phyloP scores from a whole-genome alignment of 30 jellyfish, hydroid and myxozoan genomes.

The Catostylus mosaicus region DNA sequence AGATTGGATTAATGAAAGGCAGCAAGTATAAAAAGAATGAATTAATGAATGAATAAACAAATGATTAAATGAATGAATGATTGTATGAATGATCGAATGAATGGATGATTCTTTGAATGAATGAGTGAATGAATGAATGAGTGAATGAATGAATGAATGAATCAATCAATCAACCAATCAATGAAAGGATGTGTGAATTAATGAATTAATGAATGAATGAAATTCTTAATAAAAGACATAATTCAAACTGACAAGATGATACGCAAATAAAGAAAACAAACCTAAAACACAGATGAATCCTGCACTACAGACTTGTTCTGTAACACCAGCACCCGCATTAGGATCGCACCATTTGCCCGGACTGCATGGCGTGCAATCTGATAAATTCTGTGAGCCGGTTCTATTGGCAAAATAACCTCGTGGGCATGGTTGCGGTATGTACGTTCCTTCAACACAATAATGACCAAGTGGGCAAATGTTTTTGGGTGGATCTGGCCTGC shows the following conservation, averaged over 20 bases:
- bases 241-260: not conserved
- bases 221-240: not conserved
- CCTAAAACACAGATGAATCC: conserved; percentile 93
- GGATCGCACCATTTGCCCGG: conserved; percentile 99
- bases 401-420: conserved; percentile 87
- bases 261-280: not conserved
- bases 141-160: not conserved
- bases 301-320: conserved; percentile 82
- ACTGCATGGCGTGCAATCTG: conserved; percentile 94
- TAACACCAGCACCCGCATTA: conserved; percentile 87
- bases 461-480: conserved; percentile 91
- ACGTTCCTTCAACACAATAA: conserved; percentile 87
- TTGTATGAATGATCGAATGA: not conserved
- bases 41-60: not conserved
- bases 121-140: not conserved
- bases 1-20: not conserved
- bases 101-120: not conserved
- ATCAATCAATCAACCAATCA: not conserved
- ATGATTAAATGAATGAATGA: not conserved
- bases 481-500: conserved; percentile 76
- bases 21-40: not conserved
- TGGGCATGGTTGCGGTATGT: conserved; percentile 87
- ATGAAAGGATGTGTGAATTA: not conserved
- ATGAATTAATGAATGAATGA: not conserved
- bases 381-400: conserved; percentile 57